Percentiles rank a stretch among this genome's conserved stretches.
Evolutionary conservation across 2,113 vertebrate species (phyloP).

Genomic region (Ageneiosus marmoratus): DNA sequence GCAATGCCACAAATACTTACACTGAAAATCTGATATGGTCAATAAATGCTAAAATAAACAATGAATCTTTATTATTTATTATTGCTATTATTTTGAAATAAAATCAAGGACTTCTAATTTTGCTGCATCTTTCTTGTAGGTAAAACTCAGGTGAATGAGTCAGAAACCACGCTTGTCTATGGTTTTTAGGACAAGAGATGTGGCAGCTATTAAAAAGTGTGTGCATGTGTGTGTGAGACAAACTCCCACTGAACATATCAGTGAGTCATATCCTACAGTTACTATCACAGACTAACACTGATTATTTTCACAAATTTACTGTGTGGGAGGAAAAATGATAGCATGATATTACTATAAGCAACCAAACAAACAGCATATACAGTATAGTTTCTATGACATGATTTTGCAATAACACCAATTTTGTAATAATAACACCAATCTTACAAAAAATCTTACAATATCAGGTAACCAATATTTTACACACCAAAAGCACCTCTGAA

Average conservation of each 20-base stretch:
- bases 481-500: neutral
- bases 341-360: neutral
- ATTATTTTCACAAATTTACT: neutral
- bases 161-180: neutral
- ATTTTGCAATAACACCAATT: no score
- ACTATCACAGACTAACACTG: neutral
- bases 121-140: neutral
- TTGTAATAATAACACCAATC: no score
- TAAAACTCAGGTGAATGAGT: neutral
- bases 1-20: neutral
- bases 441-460: neutral
- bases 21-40: no score
- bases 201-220: neutral
- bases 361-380: neutral
- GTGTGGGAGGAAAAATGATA: neutral
- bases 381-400: neutral
- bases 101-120: no score
- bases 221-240: neutral
- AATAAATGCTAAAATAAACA: no score
- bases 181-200: neutral
- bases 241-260: neutral
- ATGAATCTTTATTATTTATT: no score
- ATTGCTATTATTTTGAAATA: no score
- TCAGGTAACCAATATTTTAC: neutral
- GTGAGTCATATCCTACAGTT: neutral